A percentile compares a stretch with the other conserved stretches of the same genome.
Evolutionary conservation across 2,888 invertebrate genomes (phyloP).

Genomic region (Endotricha flammealis): DNA sequence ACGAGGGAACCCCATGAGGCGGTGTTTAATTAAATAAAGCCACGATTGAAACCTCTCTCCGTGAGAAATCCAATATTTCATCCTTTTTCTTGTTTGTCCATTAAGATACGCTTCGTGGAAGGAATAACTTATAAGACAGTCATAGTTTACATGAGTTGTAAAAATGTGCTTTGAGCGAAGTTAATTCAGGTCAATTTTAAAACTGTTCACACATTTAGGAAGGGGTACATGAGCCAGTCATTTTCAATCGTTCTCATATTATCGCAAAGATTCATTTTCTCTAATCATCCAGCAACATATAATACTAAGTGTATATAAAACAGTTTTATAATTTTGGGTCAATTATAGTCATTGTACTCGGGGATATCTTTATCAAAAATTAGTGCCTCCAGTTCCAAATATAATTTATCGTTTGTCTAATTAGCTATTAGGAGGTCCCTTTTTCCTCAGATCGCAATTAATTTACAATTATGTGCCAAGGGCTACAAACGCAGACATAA

Average conservation of each 20-base stretch:
- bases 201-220: no score
- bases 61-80: slow-evolving; percentile 56
- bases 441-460: slow-evolving; percentile 59
- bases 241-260: no score
- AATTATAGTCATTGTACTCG: not conserved
- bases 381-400: slow-evolving; percentile 11
- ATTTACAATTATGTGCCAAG: slow-evolving; percentile 71
- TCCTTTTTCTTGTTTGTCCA: slow-evolving; percentile 40
- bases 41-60: slow-evolving; percentile 59
- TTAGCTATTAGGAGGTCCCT: slow-evolving; percentile 53
- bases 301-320: no score
- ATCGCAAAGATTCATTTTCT: no score
- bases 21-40: slow-evolving; percentile 63
- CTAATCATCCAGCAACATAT: no score
- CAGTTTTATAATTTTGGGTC: no score
- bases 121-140: slow-evolving; percentile 30
- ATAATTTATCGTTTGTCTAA: slow-evolving; percentile 24
- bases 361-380: not conserved
- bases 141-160: slow-evolving; percentile 5
- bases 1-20: slow-evolving; percentile 43
- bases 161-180: no score
- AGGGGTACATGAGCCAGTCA: no score
- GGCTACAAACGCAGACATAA: no score
- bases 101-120: slow-evolving; percentile 27
- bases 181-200: no score